Conservation (phyloP, 2,888 invertebrate genomes). For the Tachina grossa region DNA sequence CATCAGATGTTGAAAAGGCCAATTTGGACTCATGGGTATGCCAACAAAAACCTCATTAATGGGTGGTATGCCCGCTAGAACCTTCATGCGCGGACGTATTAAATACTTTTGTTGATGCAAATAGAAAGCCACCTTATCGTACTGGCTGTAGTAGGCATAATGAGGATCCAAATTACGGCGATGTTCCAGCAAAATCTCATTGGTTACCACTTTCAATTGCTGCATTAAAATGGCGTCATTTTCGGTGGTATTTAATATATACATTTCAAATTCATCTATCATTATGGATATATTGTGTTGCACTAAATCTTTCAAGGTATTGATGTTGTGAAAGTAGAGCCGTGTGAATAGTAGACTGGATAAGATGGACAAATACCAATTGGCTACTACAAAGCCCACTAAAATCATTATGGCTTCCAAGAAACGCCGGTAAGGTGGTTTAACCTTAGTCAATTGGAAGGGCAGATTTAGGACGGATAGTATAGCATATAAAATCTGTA, state of each 20-base stretch:
- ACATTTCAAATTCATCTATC: slow-evolving; percentile 45
- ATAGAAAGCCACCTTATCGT: slow-evolving; percentile 71
- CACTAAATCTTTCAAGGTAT: slow-evolving; percentile 27
- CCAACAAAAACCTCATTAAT: slow-evolving; percentile 65
- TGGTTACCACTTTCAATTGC: slow-evolving; percentile 34
- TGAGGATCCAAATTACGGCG: slow-evolving; percentile 63
- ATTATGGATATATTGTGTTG: slow-evolving; percentile 53
- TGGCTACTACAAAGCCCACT: slow-evolving; percentile 54
- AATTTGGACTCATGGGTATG: slow-evolving; percentile 72
- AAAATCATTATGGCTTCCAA: slow-evolving; percentile 50
- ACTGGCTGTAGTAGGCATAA: slow-evolving; percentile 63
- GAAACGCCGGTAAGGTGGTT: slow-evolving; percentile 11
- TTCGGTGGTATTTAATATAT: background rate
- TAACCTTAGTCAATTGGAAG: slow-evolving; percentile 29
- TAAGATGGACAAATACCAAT: slow-evolving; percentile 63
- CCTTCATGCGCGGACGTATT: slow-evolving; percentile 64
- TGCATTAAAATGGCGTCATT: slow-evolving; percentile 30
- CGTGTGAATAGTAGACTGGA: slow-evolving; percentile 45
- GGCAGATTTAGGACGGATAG: slow-evolving; percentile 29
- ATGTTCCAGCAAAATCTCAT: slow-evolving; percentile 39
- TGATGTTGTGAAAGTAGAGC: slow-evolving; percentile 32
- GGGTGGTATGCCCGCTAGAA: slow-evolving; percentile 40
- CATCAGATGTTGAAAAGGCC: slow-evolving; percentile 67
- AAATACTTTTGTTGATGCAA: slow-evolving; percentile 73
- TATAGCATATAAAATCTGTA: slow-evolving; percentile 19